phyloP scores from a whole-genome alignment of 1,140 invertebrate species.

The Drosophila elegans region DNA sequence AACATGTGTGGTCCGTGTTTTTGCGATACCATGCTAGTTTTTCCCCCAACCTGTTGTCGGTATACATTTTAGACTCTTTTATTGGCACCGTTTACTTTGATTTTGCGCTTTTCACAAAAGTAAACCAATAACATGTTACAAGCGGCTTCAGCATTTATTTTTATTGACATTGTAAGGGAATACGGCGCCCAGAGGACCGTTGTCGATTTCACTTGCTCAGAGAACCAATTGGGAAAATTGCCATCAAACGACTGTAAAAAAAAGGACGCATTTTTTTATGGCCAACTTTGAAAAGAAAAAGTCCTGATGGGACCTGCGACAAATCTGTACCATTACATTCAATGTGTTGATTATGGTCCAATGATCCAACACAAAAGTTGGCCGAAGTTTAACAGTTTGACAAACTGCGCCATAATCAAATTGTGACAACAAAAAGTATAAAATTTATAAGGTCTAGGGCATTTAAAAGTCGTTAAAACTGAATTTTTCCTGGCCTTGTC shows the following conservation, averaged over 20 bases:
- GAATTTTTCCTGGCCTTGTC: neutral
- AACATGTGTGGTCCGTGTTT: constrained; percentile 15
- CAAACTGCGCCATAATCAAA: neutral
- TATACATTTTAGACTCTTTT: constrained; percentile 5
- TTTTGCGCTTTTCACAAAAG: constrained; percentile 12
- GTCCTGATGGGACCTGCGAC: constrained; percentile 21
- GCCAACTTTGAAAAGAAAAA: constrained; percentile 21
- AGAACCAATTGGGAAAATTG: constrained; percentile 20
- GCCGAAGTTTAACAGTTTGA: neutral
- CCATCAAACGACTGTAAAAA: constrained; percentile 24
- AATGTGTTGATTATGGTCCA: constrained; percentile 20
- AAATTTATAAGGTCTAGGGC: neutral
- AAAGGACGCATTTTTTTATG: constrained; percentile 32
- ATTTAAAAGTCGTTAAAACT: constrained; percentile 25
- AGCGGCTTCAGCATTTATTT: constrained; percentile 10
- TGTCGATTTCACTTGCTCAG: constrained; percentile 5
- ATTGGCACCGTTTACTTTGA: constrained; percentile 12
- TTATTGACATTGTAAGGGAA: constrained; percentile 32
- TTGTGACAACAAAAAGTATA: neutral
- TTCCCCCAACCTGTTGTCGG: constrained; percentile 26
- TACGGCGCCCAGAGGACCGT: constrained; percentile 10
- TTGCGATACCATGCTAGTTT: neutral
- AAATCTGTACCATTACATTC: constrained; percentile 17
- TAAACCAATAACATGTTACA: constrained; percentile 17
- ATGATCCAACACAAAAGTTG: constrained; percentile 10